Evolutionary conservation across 1,140 invertebrate genomes (phyloP).

Genomic region (Micrasema minimum): DNA sequence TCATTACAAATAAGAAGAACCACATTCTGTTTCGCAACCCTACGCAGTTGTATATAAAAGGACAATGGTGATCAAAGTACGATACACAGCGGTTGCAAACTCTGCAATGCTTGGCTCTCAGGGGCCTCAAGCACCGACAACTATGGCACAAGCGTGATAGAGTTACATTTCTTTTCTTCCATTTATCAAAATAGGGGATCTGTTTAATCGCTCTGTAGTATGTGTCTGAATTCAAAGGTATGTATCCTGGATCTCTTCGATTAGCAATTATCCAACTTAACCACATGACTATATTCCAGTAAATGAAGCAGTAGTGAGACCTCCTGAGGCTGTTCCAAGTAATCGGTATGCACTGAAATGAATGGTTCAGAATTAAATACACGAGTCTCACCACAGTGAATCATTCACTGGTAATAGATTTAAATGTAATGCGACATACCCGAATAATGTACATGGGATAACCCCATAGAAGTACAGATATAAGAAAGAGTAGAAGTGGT

Average conservation of each 20-base stretch:
- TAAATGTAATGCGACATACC: slow-evolving; percentile 64
- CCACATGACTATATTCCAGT: slow-evolving; percentile 93
- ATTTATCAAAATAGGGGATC: slow-evolving; percentile 90
- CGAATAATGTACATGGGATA: slow-evolving; percentile 93
- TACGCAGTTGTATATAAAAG: slow-evolving; percentile 95
- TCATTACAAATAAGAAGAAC: slow-evolving; percentile 91
- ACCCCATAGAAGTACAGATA: slow-evolving; percentile 88
- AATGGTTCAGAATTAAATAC: slow-evolving; percentile 1
- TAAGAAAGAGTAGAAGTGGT: slow-evolving; percentile 85
- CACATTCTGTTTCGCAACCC: slow-evolving; percentile 87
- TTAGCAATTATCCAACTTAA: slow-evolving; percentile 90
- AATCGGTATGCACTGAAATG: slow-evolving; percentile 81
- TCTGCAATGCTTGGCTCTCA: slow-evolving; percentile 91
- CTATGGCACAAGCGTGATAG: slow-evolving; percentile 90
- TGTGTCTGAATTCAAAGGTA: slow-evolving; percentile 87
- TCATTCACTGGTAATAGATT: no score
- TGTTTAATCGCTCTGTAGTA: slow-evolving; percentile 90
- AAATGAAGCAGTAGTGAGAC: slow-evolving; percentile 90
- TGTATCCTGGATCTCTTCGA: slow-evolving; percentile 87
- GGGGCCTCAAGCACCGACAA: slow-evolving; percentile 85
- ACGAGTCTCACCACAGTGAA: no score
- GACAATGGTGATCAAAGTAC: slow-evolving; percentile 95
- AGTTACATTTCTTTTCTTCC: slow-evolving; percentile 87
- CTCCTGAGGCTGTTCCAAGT: slow-evolving; percentile 88
- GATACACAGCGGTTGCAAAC: slow-evolving; percentile 92